These are phyloP conservation scores for Echinops telfairi DNA, from an alignment of 2,113 vertebrate species.

Conservation along the genomic window DNA sequence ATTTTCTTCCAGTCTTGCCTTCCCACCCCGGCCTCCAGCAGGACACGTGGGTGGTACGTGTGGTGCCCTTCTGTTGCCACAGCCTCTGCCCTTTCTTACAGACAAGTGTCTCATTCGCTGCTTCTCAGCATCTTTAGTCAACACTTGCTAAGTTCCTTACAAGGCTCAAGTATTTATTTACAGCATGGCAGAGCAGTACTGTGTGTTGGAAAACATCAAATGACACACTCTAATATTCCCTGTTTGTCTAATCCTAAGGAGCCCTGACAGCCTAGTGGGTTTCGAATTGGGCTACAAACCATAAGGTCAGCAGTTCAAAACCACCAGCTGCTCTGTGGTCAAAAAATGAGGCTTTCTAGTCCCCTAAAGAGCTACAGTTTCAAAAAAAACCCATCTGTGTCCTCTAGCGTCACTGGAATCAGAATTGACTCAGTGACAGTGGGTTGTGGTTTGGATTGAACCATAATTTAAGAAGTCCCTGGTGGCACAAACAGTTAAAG, in stretches of 20 bases:
- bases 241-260: not conserved
- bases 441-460: no score
- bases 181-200: not conserved
- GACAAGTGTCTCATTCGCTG: not conserved
- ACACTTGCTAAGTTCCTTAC: slow-evolving; percentile 16
- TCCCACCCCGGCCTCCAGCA: not conserved
- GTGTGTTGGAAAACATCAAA: slow-evolving; percentile 11
- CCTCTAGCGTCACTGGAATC: no score
- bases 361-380: no score
- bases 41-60: not conserved
- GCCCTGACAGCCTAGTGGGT: not conserved
- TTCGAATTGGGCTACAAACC: no score
- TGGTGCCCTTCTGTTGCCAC: not conserved
- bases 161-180: slow-evolving; percentile 35
- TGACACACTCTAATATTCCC: not conserved
- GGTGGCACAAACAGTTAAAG: not conserved
- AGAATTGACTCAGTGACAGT: no score
- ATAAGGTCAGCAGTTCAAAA: no score
- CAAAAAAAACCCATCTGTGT: no score
- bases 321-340: no score
- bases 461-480: not conserved
- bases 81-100: not conserved
- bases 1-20: not conserved
- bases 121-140: slow-evolving; percentile 15
- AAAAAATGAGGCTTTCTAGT: no score